Evolutionary conservation across 2,113 vertebrate genomes (phyloP).

Genomic region (Stomatorhinus ivindoensis): DNA sequence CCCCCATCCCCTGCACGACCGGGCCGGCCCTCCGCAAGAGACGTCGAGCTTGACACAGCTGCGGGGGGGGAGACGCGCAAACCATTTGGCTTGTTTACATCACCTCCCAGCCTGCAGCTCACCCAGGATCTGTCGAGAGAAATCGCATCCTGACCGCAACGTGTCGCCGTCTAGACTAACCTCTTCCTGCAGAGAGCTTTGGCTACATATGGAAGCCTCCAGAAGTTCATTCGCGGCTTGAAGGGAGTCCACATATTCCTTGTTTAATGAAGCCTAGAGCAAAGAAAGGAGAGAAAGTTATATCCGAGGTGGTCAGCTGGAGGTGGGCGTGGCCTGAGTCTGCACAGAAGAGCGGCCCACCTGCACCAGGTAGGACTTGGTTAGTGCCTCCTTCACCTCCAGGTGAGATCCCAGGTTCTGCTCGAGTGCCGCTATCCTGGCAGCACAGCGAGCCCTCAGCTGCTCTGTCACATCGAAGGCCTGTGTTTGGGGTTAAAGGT

Average conservation of each 20-base stretch:
- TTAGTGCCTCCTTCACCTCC: slow-evolving; percentile 58
- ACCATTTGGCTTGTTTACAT: not conserved
- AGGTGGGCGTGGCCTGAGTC: not conserved
- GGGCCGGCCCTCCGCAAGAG: slow-evolving; percentile 53
- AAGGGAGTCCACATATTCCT: slow-evolving; percentile 34
- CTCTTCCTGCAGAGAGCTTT: slow-evolving; percentile 54
- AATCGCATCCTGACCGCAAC: not conserved
- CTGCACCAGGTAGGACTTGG: slow-evolving; percentile 58
- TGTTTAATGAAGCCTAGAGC: slow-evolving; percentile 50
- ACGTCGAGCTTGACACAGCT: slow-evolving; percentile 55
- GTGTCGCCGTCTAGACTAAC: slow-evolving; percentile 33
- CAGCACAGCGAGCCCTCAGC: slow-evolving; percentile 55
- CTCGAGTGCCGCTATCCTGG: slow-evolving; percentile 59
- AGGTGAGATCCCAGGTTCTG: slow-evolving; percentile 56
- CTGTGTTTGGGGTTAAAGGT: slow-evolving; percentile 41
- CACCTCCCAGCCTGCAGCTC: not conserved
- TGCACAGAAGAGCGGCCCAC: slow-evolving; percentile 38
- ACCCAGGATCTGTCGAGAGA: not conserved
- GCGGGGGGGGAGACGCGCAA: not conserved
- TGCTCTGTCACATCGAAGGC: slow-evolving; percentile 60
- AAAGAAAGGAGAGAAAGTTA: not conserved
- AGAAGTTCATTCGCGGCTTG: slow-evolving; percentile 41
- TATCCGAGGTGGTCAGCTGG: not conserved
- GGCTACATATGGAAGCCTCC: slow-evolving; percentile 51
- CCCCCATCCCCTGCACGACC: slow-evolving; percentile 52